Evolutionary conservation across 2,797 vertebrate species (phyloP), one percentile per base, ranked within the genome.

Genomic region (Brachyrhaphis roseni): DNA sequence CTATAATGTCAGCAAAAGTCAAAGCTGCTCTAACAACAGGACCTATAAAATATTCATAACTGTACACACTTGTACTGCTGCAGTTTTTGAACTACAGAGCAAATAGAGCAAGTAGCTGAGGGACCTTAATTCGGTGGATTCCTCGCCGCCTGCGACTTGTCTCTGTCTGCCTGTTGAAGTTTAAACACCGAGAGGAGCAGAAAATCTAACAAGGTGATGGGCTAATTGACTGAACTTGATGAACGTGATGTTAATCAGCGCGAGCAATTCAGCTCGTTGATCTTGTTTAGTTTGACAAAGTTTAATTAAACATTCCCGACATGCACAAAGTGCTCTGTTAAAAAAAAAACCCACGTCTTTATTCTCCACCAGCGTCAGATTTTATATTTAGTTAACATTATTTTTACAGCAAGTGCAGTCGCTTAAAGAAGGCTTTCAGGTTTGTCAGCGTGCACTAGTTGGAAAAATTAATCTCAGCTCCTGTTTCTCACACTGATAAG

Each of bases 301-400:
- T 86, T 89, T 87, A 87, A 89, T 80, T 80, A 85, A 90, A 80
- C 76, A 75, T 72, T 81, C 83, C 34, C 34, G 87, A 84, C 80
- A 31, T 45, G 49, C 45, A 51, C 43, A 79, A 62, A 64, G 62
- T 28, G 28, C 43, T 81, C 28, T 28, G 31, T 76, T 78, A 62
- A 82, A 46, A 57, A 45, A 28, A 26, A 53, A 26, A 53, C 3
- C 12, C 72, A 78, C 8, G 6, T 74, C 78, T 86, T 77, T 76
- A 78, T 72, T 43, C 36, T 7, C 12, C 68, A 28, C 66, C 66
- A 39, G 2, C 41, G 26, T 83, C 78, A 70, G 36, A 77, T 31
- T 55, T 36, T 34, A 78, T 23, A 34, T 45, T 83, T 73, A 74
- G 73, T 85, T 28, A 79, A 75, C 28, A 36, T 66, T 72, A 45